Percentiles rank a stretch among this genome's conserved stretches.
Evolutionary conservation across 2,113 vertebrate genomes (phyloP).

Genomic region (Dicerorhinus sumatrensis): DNA sequence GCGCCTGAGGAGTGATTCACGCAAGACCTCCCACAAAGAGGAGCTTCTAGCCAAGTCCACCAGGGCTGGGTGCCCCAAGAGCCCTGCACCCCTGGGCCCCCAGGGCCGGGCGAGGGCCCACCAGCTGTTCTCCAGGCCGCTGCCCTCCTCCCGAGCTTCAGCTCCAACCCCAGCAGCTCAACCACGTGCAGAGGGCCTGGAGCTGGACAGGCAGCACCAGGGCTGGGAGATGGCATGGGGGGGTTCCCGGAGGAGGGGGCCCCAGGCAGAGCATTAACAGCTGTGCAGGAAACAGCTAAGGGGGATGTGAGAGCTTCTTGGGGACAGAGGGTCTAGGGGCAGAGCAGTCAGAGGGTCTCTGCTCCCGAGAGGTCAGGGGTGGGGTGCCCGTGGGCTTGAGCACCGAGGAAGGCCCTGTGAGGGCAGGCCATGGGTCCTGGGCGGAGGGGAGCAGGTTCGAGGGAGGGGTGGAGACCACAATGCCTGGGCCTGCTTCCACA

Average conservation of each 20-base stretch:
- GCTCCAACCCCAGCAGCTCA: background rate
- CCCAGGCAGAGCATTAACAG: background rate
- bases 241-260: background rate
- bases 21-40: slow-evolving; percentile 23
- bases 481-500: background rate
- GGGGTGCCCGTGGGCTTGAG: background rate
- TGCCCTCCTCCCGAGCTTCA: background rate
- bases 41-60: background rate
- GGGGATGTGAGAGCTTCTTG: background rate
- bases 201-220: background rate
- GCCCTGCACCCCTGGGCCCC: background rate
- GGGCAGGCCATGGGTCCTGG: background rate
- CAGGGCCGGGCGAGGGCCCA: rapidly evolving
- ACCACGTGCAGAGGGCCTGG: background rate
- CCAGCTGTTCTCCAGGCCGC: background rate
- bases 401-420: background rate
- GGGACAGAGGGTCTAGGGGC: background rate
- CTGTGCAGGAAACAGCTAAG: background rate
- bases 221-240: background rate
- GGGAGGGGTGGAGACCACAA: rapidly evolving
- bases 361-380: background rate
- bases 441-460: no score
- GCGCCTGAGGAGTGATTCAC: slow-evolving; percentile 51
- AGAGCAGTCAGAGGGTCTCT: background rate
- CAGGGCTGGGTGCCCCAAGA: background rate